Conservation (phyloP, 2,113 vertebrate genomes). For the Rostratula benghalensis region DNA sequence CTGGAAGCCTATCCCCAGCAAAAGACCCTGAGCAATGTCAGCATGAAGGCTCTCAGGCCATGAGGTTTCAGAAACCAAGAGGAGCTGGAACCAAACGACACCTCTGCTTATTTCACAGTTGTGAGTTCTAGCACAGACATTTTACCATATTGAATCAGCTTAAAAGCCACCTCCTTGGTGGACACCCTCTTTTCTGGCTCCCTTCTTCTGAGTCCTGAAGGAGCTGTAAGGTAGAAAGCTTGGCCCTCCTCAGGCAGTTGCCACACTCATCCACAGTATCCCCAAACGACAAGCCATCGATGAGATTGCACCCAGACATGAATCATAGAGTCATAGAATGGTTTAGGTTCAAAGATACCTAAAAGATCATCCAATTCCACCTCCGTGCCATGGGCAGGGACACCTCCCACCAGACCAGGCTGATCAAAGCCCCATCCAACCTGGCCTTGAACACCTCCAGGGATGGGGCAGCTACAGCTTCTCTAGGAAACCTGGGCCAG, state of each 20-base stretch:
- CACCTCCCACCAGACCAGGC: neutral
- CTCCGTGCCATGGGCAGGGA: neutral
- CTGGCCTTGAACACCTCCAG: too few species aligned
- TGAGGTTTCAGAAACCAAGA: neutral
- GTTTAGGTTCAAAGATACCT: neutral
- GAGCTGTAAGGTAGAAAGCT: neutral
- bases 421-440: neutral
- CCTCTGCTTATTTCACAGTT: neutral
- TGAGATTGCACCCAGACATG: fast-evolving
- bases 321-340: neutral
- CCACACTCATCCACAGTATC: neutral
- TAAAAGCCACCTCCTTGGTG: neutral
- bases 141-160: neutral
- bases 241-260: neutral
- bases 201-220: neutral
- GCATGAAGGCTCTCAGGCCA: fast-evolving
- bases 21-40: neutral
- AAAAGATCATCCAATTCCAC: neutral
- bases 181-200: neutral
- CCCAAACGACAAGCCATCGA: neutral
- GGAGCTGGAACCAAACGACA: neutral
- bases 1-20: neutral
- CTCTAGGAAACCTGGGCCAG: too few species aligned
- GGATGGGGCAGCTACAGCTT: too few species aligned
- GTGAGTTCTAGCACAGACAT: neutral